Base-by-base conservation (phyloP, 2,797 vertebrate species). In the Graptemys geographica region DNA sequence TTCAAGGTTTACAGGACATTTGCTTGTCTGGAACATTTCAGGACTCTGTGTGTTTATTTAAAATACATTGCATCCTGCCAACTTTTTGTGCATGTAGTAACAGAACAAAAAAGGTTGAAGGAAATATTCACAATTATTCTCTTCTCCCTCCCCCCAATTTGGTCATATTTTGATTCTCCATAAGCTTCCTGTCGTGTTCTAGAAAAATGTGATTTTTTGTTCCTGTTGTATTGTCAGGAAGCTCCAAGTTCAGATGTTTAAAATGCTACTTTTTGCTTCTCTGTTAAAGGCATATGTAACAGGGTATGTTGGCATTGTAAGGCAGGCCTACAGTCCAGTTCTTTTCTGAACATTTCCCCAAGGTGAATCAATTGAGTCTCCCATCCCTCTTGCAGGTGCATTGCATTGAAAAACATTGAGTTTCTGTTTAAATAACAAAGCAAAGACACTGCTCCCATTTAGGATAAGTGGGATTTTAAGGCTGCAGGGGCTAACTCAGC, bases 21-120 rank as follows among this genome's bases (percentile, higher is more conserved):
- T 25, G 78, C 59, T 25, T 59, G 5, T 3, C 59, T 69, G 80
- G 65, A 82, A 11, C 83, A 81, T 74, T 23, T 21, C 9, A 81
- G 25, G 0, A 0, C 7, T 31, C 25, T 25, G 11, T 25, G 51
- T 69, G 0, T 44, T n/a, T 8, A 21, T 41, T 78, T 78, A 49
- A 78, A 78, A 33, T 79, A 8, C 21, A 28, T 79, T 3, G 2
- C 8, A 3, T 4, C 81, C 76, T 33, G 37, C 62, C 11, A 4
- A 31, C 65, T 41, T 62, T 31, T 31, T 76, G 72, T 0, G 0
- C 0, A 31, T 84, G 52, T 62, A 49, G 57, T 53, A 81, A 69
- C 52, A 72, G 52, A 78, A 19, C 3, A 28, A 31, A 47, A 78
- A 47, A 47, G 44, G 27, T 78, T 18, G 27, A 47, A 47, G 44